phyloP scores from a whole-genome alignment of 92 coral and sea anemone species.

The Isaurus tuberculatus region DNA sequence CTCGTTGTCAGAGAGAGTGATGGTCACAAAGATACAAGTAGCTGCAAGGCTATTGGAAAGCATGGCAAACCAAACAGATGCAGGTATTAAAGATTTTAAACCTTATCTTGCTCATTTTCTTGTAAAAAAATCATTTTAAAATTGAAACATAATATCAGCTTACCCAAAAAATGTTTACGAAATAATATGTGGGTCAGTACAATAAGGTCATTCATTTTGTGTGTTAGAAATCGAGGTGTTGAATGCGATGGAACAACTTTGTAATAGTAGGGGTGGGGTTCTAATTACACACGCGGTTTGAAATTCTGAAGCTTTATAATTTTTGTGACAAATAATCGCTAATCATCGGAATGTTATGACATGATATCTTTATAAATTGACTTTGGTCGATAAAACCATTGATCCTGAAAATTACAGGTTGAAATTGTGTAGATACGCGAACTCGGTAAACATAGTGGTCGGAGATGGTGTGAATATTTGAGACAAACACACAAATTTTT shows the following conservation, averaged over 20 bases:
- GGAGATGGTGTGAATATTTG: background rate
- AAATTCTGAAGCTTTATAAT: background rate
- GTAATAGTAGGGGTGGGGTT: slow-evolving; percentile 11
- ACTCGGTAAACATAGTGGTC: no score
- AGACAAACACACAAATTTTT: no score
- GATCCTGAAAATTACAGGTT: background rate
- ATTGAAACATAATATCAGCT: no score
- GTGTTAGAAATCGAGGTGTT: background rate
- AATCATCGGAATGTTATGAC: background rate
- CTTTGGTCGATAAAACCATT: background rate
- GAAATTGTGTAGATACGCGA: background rate
- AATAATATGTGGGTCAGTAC: no score
- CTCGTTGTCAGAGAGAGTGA: slow-evolving; percentile 17
- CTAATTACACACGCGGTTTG: background rate
- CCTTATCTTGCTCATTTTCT: no score
- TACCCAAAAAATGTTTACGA: no score
- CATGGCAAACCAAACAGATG: slow-evolving; percentile 45
- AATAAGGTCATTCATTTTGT: background rate
- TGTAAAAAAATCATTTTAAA: no score
- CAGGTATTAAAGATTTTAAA: slow-evolving; percentile 8
- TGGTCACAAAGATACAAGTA: slow-evolving; percentile 42
- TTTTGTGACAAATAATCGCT: no score
- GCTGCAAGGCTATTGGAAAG: slow-evolving; percentile 36
- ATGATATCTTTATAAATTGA: background rate
- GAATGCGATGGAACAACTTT: background rate